Evolutionary conservation across 2,113 vertebrate genomes (phyloP).

Genomic region (Toxotes jaculatrix): DNA sequence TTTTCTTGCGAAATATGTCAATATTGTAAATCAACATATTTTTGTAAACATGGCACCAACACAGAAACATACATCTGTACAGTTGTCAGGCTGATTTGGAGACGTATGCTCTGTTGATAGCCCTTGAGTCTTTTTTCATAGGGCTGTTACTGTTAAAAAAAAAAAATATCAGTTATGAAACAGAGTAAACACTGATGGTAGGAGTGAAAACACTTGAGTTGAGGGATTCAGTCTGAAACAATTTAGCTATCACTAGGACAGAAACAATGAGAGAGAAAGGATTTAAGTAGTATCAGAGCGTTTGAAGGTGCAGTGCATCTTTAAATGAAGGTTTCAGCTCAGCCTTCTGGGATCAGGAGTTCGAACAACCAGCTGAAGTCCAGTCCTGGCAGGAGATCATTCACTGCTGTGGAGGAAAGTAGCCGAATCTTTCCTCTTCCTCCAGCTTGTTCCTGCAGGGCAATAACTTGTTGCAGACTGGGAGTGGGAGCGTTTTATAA

Average conservation of each 20-base stretch:
- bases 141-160: constrained; percentile 36
- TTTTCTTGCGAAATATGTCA: constrained; percentile 37
- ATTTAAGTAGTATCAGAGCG: constrained; percentile 11
- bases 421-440: constrained; percentile 19
- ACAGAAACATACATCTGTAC: constrained; percentile 66
- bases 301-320: constrained; percentile 42
- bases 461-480: constrained; percentile 38
- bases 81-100: constrained; percentile 47
- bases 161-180: constrained; percentile 29
- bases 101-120: constrained; percentile 25
- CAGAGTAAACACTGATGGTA: constrained; percentile 32
- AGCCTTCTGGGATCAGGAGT: constrained; percentile 16
- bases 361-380: constrained; percentile 17
- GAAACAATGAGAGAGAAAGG: constrained; percentile 31
- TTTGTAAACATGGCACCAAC: constrained; percentile 69
- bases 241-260: constrained; percentile 53
- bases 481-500: constrained; percentile 24
- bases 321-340: constrained; percentile 49
- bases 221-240: constrained; percentile 36
- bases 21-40: constrained; percentile 45
- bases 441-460: constrained; percentile 42
- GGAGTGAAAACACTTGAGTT: constrained; percentile 28
- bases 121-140: constrained; percentile 30
- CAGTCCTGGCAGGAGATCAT: constrained; percentile 44
- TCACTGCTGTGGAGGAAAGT: constrained; percentile 32